Evolutionary conservation across 2,113 vertebrate species (phyloP).

Genomic region (Mustelus asterias): DNA sequence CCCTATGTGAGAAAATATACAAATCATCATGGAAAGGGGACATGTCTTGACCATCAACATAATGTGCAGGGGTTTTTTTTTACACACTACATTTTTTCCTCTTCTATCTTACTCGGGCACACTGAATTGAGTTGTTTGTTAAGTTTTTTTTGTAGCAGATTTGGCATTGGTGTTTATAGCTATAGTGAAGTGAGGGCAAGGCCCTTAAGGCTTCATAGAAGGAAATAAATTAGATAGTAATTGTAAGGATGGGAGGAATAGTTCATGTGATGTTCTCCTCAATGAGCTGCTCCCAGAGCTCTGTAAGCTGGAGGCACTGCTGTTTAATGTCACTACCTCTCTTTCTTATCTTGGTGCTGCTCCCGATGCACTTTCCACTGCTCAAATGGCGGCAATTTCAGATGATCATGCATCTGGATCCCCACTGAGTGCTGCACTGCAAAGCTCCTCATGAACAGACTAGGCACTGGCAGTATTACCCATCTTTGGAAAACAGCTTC

Average conservation of each 20-base stretch:
- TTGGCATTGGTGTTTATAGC: neutral
- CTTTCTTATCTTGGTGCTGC: neutral
- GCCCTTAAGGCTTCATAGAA: neutral
- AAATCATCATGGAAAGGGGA: neutral
- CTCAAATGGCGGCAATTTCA: neutral
- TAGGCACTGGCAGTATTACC: too few species aligned
- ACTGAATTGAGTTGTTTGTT: neutral
- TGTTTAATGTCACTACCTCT: neutral
- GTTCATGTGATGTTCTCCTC: neutral
- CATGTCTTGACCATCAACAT: neutral
- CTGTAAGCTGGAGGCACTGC: neutral
- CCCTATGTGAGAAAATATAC: neutral
- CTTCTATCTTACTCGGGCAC: neutral
- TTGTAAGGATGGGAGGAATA: neutral
- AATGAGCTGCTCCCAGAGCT: neutral
- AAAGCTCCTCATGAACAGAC: neutral
- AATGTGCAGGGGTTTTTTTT: neutral
- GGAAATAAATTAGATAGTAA: neutral
- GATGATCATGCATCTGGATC: neutral
- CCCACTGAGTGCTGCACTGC: neutral
- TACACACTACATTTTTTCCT: neutral
- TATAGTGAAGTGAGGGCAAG: neutral
- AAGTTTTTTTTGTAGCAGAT: neutral
- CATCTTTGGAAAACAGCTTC: too few species aligned
- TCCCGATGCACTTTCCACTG: neutral